Evolutionary conservation across 2,113 vertebrate species (phyloP), one percentile per base, ranked within the genome.

Genomic region (Oryzias melastigma): DNA sequence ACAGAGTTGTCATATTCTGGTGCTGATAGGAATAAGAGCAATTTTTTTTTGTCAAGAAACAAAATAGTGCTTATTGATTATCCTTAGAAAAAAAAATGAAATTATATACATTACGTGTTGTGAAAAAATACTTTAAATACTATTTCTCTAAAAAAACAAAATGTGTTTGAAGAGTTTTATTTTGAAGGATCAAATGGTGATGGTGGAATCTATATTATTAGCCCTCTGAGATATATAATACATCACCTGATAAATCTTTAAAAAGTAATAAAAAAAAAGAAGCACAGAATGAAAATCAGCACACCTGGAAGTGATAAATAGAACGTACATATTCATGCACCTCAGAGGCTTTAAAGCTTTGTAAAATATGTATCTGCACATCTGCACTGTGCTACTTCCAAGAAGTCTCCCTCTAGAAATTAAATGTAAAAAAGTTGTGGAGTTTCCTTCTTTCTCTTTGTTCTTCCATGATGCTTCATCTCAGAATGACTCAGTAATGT

Each of bases 401-500:
- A 63, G 29, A 14, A 4, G 46, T 40, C 25, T 57, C 41, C 29
- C 7, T 46, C 0, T 47, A 56, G 16, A 43, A 53, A 40, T 35
- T 20, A 19, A 24, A 57, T 4, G 42, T 15, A 50, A 50, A 40
- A 2, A 35, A 51, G 7, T 60, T 4, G 41, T 44, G 18, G 16
- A 16, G n/a, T 58, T 47, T 62, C 10, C 44, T 20, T 15, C 29
- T 14, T 53, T 0, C 7, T 52, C 55, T 74, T 48, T 35, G 51
- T 15, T 5, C 2, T 18, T 52, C 8, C 43, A 44, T 44, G 52
- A 57, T 52, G 10, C 62, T 52, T 59, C 40, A 17, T 58, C 53
- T 50, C 20, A 63, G 60, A 60, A n/a, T 58, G 62, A 71, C 58
- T 54, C 73, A 59, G 84, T 61, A 65, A 60, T 75, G 58, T 72